A percentile compares a stretch with the other conserved stretches of the same genome.
These are phyloP conservation scores for Sweltsa coloradensis DNA, from an alignment of 1,140 invertebrate species.

Conservation along the genomic window DNA sequence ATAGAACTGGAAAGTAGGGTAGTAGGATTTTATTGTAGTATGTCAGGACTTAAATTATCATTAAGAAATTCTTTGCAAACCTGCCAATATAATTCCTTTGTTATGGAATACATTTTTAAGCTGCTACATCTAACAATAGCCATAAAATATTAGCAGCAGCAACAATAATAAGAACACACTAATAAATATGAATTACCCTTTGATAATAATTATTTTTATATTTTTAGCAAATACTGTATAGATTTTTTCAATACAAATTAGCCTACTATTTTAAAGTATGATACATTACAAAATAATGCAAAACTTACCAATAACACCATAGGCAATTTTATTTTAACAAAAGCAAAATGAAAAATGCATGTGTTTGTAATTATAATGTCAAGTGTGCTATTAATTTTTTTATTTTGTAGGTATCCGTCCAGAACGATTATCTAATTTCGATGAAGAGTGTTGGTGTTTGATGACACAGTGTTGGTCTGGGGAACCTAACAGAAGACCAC, in stretches of 20 bases:
- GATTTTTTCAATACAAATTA: conserved; percentile 9
- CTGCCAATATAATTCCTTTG: too few relatives aligned
- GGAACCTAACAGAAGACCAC: conserved; percentile 58
- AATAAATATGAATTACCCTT: neutral
- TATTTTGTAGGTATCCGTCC: conserved; percentile 48
- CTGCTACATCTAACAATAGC: too few relatives aligned
- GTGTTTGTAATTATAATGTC: neutral
- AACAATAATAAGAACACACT: too few relatives aligned
- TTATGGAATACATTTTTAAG: too few relatives aligned
- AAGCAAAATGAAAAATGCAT: conserved; percentile 4
- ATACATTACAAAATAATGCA: conserved; percentile 2
- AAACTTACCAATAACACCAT: neutral
- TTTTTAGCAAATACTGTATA: too few relatives aligned
- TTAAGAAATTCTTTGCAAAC: too few relatives aligned
- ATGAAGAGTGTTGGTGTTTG: conserved; percentile 68
- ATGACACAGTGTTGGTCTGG: conserved; percentile 79
- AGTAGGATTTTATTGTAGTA: too few relatives aligned
- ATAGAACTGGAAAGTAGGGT: too few relatives aligned
- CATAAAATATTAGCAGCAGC: too few relatives aligned
- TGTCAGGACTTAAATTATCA: too few relatives aligned
- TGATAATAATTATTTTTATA: conserved; percentile 9
- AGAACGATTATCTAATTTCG: conserved; percentile 59
- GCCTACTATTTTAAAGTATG: neutral
- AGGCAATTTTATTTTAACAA: conserved; percentile 14
- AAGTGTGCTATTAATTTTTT: conserved; percentile 15